A percentile compares a stretch with the other conserved stretches of the same genome.
Conservation (phyloP, 1,140 invertebrate species). For the Heliconius eleuchia region DNA sequence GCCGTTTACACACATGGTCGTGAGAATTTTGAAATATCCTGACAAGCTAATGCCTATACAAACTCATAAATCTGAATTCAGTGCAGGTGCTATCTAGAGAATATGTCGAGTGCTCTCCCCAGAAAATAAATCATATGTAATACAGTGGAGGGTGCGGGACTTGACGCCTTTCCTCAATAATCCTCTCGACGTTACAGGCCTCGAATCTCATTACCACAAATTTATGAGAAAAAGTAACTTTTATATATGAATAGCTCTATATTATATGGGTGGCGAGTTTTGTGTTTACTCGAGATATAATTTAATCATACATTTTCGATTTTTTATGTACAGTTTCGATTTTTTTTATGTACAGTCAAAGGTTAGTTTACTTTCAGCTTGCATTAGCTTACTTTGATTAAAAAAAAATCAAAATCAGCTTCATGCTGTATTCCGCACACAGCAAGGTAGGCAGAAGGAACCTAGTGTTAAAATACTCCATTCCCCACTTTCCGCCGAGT, state of each 20-base stretch:
- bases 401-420: too few species aligned
- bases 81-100: constrained; percentile 37
- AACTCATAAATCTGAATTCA: constrained; percentile 38
- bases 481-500: too few species aligned
- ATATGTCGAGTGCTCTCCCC: constrained; percentile 38
- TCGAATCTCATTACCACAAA: constrained; percentile 36
- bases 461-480: too few species aligned
- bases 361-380: too few species aligned
- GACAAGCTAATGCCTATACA: constrained; percentile 31
- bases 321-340: too few species aligned
- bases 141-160: constrained; percentile 33
- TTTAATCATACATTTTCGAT: too few species aligned
- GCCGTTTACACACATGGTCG: constrained; percentile 5
- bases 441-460: too few species aligned
- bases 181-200: constrained; percentile 27
- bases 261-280: not conserved
- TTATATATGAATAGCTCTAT: constrained; percentile 1
- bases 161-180: constrained; percentile 37
- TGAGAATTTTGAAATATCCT: constrained; percentile 32
- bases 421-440: too few species aligned
- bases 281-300: too few species aligned
- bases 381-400: too few species aligned
- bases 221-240: constrained; percentile 27
- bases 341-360: too few species aligned
- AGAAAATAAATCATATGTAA: constrained; percentile 40